These are phyloP conservation scores for Bombus pascuorum DNA, from an alignment of 1,140 invertebrate genomes.

Conservation along the genomic window DNA sequence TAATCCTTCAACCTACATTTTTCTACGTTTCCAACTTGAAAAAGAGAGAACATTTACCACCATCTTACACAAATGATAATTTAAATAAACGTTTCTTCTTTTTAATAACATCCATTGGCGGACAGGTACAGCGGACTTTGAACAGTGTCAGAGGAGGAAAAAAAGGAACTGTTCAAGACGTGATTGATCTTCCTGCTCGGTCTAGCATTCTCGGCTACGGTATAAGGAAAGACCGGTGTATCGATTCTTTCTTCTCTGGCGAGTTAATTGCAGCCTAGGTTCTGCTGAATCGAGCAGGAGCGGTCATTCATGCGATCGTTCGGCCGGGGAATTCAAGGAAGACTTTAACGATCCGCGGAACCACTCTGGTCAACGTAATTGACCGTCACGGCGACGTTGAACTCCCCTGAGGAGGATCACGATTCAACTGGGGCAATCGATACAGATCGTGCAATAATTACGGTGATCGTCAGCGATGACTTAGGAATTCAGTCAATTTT, in stretches of 20 bases:
- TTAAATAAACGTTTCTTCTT: neutral
- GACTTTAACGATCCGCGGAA: constrained; percentile 42
- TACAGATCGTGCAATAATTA: neutral
- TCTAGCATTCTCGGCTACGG: neutral
- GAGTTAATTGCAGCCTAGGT: constrained; percentile 37
- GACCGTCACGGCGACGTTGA: neutral
- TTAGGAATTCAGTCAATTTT: too few species aligned
- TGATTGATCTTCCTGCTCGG: constrained; percentile 20
- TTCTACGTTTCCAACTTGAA: neutral
- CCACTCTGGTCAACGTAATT: constrained; percentile 8
- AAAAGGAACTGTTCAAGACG: neutral
- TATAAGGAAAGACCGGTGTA: constrained; percentile 44
- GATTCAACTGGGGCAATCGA: constrained; percentile 3
- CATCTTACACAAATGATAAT: neutral
- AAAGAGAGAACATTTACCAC: neutral
- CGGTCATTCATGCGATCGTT: constrained; percentile 35
- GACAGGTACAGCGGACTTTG: neutral
- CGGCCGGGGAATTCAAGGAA: constrained; percentile 23
- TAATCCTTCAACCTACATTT: too few species aligned
- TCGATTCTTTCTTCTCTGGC: constrained; percentile 37
- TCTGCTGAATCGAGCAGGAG: constrained; percentile 23
- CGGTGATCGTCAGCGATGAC: neutral
- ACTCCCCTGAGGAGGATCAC: neutral
- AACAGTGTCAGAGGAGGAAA: neutral
- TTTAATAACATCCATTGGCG: neutral